These are phyloP conservation scores for Hydriomena furcata DNA, from an alignment of 2,888 invertebrate genomes.

Conservation along the genomic window DNA sequence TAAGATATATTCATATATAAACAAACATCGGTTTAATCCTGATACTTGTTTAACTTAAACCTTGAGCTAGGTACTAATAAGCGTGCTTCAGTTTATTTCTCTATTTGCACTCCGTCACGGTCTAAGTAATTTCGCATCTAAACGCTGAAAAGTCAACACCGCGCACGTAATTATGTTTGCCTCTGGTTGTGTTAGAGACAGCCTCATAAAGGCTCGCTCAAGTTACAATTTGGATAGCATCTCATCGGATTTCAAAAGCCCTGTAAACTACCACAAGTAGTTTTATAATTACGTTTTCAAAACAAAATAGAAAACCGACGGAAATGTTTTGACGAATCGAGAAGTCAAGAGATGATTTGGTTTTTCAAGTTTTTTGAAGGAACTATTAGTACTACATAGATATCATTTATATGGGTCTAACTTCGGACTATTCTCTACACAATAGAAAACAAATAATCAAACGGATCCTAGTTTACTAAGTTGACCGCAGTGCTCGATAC, in stretches of 20 bases:
- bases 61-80: slow-evolving; percentile 23
- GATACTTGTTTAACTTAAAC: slow-evolving; percentile 14
- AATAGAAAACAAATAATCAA: too few species aligned
- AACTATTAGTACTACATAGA: too few species aligned
- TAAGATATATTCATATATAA: background rate
- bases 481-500: slow-evolving; percentile 5
- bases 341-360: too few species aligned
- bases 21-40: slow-evolving; percentile 17
- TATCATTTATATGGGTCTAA: too few species aligned
- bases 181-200: slow-evolving; percentile 41
- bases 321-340: too few species aligned
- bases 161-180: slow-evolving; percentile 56
- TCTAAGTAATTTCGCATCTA: slow-evolving; percentile 45
- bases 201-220: slow-evolving; percentile 45
- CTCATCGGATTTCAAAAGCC: slow-evolving; percentile 21
- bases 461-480: background rate
- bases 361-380: too few species aligned
- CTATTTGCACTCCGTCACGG: slow-evolving; percentile 27
- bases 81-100: slow-evolving; percentile 20
- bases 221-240: slow-evolving; percentile 30
- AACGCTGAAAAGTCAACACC: slow-evolving; percentile 45
- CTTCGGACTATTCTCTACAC: too few species aligned
- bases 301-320: too few species aligned
- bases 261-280: slow-evolving; percentile 4
- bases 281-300: background rate